Base-by-base conservation (phyloP, 2,888 invertebrate genomes). In the Philhelius pedissequus region DNA sequence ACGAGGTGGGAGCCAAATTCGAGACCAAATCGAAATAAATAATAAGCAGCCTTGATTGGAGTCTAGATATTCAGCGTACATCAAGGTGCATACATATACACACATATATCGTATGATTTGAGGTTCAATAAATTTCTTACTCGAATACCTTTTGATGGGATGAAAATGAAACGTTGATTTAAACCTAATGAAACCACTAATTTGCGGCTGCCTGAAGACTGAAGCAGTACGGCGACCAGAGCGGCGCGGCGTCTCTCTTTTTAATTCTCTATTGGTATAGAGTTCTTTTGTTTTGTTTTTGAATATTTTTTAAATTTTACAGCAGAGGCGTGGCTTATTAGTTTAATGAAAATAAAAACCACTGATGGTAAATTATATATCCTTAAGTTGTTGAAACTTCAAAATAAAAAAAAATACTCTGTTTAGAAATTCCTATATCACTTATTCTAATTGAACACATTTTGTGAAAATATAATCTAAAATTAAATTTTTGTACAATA, bases 141-240 rank as follows among this genome's bases (percentile, higher is more conserved):
- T 48, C 50, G 69, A 70, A 64, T 54, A 48, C 30, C 38, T 64
- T 79, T 83, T 75, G 73, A 83, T 83, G 69, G 70, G 68, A 52
- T 83, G 79, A 75, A 83, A 74, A 78, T 74, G 74, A 83, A 83
- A 83, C 78, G 78, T 70, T 74, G 83, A 74, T 83, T 78, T 78
- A 64, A 30, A 64, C 40, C 69, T 78, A 75, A 83, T 83, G 69
- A 83, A 78, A 83, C 83, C 50, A 70, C 83, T 83, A 79, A 83
- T 83, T 79, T 83, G 70, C 54, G 54, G 66, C 60, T 60, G 68
- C 22, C n/a, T 11, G 22, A 3, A 4, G 22, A 45, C 2, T 35
- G 15, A n/a, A n/a, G n/a, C n/a, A n/a, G n/a, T n/a, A n/a, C 20
- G 32, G 13, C 20, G 6, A 3, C 8, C n/a, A n/a, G n/a, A 9